Base-by-base conservation (phyloP, 1,140 invertebrate genomes). In the Calliopsis andreniformis region DNA sequence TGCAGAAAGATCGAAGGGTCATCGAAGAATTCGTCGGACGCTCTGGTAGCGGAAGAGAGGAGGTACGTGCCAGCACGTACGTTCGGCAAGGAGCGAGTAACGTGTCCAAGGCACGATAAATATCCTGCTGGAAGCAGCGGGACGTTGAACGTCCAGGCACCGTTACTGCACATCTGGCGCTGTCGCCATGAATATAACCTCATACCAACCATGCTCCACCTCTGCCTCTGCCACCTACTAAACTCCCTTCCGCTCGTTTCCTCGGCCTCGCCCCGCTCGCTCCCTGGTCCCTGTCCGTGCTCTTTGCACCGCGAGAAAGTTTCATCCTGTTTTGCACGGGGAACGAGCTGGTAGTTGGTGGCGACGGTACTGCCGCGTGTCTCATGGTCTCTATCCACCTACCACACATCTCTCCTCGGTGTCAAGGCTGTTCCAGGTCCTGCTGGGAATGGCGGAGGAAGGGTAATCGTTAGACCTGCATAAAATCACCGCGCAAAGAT, bases 101-200 rank as follows among this genome's bases (percentile, higher is more conserved):
- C 70, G 72, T 80, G 85, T 87, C 80, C 79, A 62, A 85, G 78
- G 78, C 64, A 83, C 82, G 56, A 87, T 86, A 87, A 87, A 87
- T 87, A 87, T 87, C 82, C 72, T 58, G 58, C 39, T 84, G 77
- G 78, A 86, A 82, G 76, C 79, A 81, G 67, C 69, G 80, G 83
- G 85, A 89, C 87, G 87, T 86, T 88, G 68, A 90, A 82, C 87
- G 89, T 89, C 87, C 89, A 83, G 43, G 77, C 78, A 64, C 63
- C 80, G 84, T 82, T 84, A 76, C 82, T 80, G 86, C 84, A 87
- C 86, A 87, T 87, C 86, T 87, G 86, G 84, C 68, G 86, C 84
- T 87, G 85, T 87, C 86, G 84, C 84, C 84, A 87, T 87, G 86
- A 87, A 87, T 87, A 87, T 87, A 87, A 86, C 78, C 76, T 61